phyloP scores from a whole-genome alignment of 2,797 vertebrate species.

The Delichon dasypus region DNA sequence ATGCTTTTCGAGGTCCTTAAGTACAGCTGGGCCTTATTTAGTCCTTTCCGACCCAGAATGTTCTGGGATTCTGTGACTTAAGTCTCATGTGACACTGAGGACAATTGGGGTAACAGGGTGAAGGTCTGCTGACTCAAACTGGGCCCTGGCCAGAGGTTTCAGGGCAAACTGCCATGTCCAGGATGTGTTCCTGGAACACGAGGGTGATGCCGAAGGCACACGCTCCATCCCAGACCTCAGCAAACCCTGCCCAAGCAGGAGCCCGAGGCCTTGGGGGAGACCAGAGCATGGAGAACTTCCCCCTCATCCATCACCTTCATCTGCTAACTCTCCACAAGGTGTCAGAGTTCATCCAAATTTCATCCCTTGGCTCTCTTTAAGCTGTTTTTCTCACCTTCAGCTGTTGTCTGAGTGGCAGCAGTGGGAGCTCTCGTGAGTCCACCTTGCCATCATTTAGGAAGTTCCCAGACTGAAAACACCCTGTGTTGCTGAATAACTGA shows the following conservation, averaged over 20 bases:
- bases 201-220: neutral
- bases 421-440: neutral
- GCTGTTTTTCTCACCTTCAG: neutral
- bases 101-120: neutral
- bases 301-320: neutral
- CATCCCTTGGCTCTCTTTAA: neutral
- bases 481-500: neutral
- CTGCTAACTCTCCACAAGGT: conserved; percentile 62
- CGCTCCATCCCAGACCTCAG: neutral
- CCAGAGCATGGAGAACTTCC: neutral
- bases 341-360: conserved; percentile 47
- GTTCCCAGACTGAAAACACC: neutral
- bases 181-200: accelerated
- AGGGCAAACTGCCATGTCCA: accelerated
- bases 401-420: neutral
- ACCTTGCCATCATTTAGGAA: neutral
- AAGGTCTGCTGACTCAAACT: neutral
- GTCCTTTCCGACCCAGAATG: neutral
- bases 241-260: neutral
- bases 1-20: neutral
- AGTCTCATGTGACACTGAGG: neutral
- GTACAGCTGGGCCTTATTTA: neutral
- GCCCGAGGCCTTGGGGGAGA: accelerated
- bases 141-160: neutral
- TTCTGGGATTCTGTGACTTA: neutral